Conservation (phyloP, 2,888 invertebrate species). For the Hyposoter dolosus region DNA sequence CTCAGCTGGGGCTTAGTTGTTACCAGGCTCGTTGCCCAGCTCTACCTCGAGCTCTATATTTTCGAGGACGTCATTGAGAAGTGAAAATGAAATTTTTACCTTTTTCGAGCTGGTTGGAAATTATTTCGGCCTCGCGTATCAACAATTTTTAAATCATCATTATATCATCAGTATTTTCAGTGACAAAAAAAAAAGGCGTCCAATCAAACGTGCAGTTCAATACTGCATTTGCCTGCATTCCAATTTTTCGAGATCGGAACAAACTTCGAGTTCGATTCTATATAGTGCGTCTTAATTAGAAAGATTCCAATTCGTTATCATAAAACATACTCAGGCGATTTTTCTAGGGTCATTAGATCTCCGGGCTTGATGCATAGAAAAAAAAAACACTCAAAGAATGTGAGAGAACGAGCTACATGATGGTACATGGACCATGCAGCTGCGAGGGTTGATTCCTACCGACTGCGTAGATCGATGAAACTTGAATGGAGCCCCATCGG, state of each 20-base stretch:
- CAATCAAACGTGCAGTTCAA: background rate
- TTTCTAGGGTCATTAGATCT: conserved; percentile 3
- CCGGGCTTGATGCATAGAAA: background rate
- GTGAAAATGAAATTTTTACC: background rate
- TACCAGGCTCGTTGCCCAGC: conserved; percentile 21
- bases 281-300: background rate
- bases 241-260: background rate
- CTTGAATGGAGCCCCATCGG: conserved; percentile 36
- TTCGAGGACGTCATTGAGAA: background rate
- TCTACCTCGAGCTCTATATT: background rate
- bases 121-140: background rate
- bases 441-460: conserved; percentile 22
- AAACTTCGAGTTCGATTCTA: background rate
- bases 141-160: background rate
- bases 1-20: conserved; percentile 67
- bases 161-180: background rate
- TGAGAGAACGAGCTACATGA: conserved; percentile 3
- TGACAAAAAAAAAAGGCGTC: background rate
- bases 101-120: background rate
- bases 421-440: background rate
- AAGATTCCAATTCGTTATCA: background rate
- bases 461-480: conserved; percentile 45
- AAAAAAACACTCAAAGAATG: background rate
- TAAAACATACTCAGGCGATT: background rate
- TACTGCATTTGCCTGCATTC: background rate